Percentiles rank a stretch among this genome's conserved stretches.
These are phyloP conservation scores for Periophthalmodon schlosseri DNA, from an alignment of 2,113 vertebrate genomes.

Conservation along the genomic window DNA sequence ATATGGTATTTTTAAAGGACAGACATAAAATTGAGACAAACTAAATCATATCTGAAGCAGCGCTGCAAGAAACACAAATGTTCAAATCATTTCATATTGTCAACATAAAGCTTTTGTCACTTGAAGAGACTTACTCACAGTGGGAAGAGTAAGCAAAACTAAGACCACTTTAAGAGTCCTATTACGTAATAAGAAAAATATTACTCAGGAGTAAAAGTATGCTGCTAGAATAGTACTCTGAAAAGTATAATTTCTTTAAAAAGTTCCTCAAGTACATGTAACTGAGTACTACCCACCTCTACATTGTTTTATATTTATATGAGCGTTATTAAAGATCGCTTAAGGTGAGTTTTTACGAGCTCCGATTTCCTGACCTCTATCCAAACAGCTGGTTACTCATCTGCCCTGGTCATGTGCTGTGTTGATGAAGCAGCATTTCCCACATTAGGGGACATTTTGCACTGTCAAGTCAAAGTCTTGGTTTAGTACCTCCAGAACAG, in stretches of 20 bases:
- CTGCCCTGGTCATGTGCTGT: slow-evolving; percentile 66
- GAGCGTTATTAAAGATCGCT: not conserved
- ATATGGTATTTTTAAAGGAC: no score
- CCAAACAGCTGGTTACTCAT: slow-evolving; percentile 68
- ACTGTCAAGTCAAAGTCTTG: slow-evolving; percentile 75
- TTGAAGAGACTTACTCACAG: no score
- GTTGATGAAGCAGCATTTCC: slow-evolving; percentile 7
- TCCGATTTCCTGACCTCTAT: not conserved
- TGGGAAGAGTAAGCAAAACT: no score
- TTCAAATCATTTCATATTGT: no score
- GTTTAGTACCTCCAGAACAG: not conserved
- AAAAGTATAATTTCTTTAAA: no score
- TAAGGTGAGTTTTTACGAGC: not conserved
- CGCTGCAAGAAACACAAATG: no score
- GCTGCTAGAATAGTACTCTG: no score
- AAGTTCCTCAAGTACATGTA: no score
- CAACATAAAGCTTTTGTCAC: no score
- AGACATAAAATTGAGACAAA: no score
- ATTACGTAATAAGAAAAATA: not conserved
- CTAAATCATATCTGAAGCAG: no score
- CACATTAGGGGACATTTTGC: slow-evolving; percentile 23
- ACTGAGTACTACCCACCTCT: not conserved
- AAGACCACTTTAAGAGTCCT: not conserved
- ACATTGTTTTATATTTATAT: not conserved
- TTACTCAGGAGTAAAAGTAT: no score